Evolutionary conservation across 2,797 vertebrate species (phyloP).

Genomic region (Scolopax rusticola): DNA sequence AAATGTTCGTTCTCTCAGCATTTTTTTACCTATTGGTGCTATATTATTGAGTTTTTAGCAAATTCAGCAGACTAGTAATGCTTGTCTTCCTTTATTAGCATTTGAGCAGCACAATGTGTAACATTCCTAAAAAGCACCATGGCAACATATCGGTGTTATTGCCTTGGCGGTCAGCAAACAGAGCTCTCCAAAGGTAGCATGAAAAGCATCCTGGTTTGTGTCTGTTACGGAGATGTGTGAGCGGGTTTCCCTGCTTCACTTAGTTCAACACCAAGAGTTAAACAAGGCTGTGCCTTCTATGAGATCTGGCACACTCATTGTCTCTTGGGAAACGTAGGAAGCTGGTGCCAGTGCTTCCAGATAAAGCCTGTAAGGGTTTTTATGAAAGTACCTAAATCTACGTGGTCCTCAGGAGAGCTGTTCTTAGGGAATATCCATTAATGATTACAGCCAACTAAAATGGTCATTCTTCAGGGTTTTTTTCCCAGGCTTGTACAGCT

Average conservation of each 20-base stretch:
- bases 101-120: neutral
- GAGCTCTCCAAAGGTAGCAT: constrained; percentile 44
- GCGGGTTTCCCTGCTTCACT: neutral
- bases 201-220: neutral
- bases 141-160: neutral
- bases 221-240: neutral
- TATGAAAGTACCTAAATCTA: neutral
- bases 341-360: neutral
- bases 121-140: constrained; percentile 49
- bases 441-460: neutral
- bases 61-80: neutral
- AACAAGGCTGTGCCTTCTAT: neutral
- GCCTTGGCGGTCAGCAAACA: constrained; percentile 1
- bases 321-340: neutral
- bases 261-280: neutral
- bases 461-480: neutral
- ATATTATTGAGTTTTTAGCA: neutral
- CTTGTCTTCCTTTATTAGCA: constrained; percentile 29
- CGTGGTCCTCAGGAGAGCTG: neutral
- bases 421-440: neutral
- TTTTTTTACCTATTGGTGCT: neutral
- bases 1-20: neutral
- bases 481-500: neutral
- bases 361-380: neutral
- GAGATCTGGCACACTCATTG: neutral